Percentiles rank a stretch among this genome's conserved stretches.
phyloP scores from a whole-genome alignment of 64 coral and sea anemone species.

The Actinia equina region DNA sequence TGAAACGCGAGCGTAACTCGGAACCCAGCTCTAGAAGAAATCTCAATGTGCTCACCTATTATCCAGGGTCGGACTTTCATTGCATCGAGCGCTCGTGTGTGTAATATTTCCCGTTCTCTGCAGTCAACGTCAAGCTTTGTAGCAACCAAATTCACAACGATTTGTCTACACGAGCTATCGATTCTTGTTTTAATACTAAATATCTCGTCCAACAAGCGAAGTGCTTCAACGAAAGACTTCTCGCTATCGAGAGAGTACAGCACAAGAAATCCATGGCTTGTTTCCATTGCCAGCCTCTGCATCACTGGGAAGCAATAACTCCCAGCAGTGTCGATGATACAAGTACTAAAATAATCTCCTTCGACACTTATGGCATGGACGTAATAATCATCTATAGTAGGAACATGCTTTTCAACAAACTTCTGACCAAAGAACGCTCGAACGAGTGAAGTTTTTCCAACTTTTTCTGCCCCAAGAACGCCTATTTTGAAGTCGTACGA shows the following conservation, averaged over 20 bases:
- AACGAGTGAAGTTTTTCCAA: constrained; percentile 74
- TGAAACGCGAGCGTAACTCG: constrained; percentile 44
- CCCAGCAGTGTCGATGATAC: constrained; percentile 75
- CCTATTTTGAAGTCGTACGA: constrained; percentile 67
- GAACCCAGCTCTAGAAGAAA: constrained; percentile 56
- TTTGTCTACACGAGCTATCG: background rate
- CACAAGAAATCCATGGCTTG: constrained; percentile 70
- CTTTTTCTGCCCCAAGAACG: constrained; percentile 59
- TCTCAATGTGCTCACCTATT: constrained; percentile 72
- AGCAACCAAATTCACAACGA: constrained; percentile 46
- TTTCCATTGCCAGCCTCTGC: constrained; percentile 53
- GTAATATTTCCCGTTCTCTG: constrained; percentile 29
- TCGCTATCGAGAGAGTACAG: constrained; percentile 62
- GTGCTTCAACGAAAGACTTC: constrained; percentile 61
- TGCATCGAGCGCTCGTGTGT: constrained; percentile 26
- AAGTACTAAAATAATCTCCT: constrained; percentile 37
- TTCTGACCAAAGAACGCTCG: constrained; percentile 63
- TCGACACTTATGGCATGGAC: constrained; percentile 47
- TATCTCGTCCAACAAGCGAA: constrained; percentile 51
- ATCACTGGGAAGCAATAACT: constrained; percentile 75
- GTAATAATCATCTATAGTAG: constrained; percentile 75
- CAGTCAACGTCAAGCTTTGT: constrained; percentile 75
- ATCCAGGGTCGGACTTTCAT: constrained; percentile 41
- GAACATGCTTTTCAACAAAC: constrained; percentile 70
- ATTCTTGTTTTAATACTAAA: constrained; percentile 15